Conservation (phyloP, 2,797 vertebrate species). For the Neosilurus hyrtlii region DNA sequence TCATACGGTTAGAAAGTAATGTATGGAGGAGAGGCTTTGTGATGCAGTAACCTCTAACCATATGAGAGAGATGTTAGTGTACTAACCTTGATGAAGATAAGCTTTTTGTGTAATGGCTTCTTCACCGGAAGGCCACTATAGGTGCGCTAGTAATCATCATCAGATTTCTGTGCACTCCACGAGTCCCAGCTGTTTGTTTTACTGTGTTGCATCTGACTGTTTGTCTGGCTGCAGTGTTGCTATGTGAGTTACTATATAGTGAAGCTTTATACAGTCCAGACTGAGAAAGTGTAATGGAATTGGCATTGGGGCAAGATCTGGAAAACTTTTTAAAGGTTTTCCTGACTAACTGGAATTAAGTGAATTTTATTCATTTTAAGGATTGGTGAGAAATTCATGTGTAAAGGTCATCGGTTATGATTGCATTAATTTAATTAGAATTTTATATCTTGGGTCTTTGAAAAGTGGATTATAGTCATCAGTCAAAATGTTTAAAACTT, state of each 20-base stretch:
- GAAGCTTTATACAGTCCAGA: no score
- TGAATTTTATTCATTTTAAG: neutral
- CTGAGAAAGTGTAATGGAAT: neutral
- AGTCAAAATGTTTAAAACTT: no score
- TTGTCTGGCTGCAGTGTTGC: neutral
- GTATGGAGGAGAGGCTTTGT: constrained; percentile 25
- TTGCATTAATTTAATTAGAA: neutral
- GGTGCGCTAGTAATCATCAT: constrained; percentile 61
- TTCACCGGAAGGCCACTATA: constrained; percentile 55
- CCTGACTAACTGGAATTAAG: neutral
- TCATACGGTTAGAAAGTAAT: constrained; percentile 22
- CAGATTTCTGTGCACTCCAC: constrained; percentile 20
- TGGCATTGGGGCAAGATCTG: no score
- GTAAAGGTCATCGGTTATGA: neutral
- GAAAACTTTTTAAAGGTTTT: neutral
- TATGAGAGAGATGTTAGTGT: constrained; percentile 1
- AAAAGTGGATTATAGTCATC: neutral
- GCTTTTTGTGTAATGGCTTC: constrained; percentile 23
- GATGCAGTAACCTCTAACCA: constrained; percentile 24
- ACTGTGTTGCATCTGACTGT: constrained; percentile 8
- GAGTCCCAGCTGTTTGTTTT: constrained; percentile 11
- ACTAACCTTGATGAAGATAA: constrained; percentile 49
- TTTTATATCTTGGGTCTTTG: neutral
- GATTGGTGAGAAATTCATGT: neutral
- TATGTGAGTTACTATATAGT: neutral